Evolutionary conservation across 2,113 vertebrate species (phyloP).

Genomic region (Eulemur macaco): DNA sequence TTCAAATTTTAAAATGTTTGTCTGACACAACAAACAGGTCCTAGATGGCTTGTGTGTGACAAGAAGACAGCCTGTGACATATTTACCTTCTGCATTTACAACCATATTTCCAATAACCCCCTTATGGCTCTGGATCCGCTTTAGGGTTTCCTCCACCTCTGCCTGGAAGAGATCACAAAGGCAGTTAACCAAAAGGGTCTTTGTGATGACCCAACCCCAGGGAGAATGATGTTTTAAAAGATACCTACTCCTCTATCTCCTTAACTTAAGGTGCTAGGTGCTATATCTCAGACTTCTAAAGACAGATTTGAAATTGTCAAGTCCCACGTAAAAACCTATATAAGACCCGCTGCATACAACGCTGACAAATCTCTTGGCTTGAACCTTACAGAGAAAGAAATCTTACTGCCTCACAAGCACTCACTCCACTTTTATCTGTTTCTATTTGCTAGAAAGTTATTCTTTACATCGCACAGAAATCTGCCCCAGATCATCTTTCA

Average conservation of each 20-base stretch:
- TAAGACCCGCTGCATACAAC: background rate
- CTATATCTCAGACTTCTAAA: background rate
- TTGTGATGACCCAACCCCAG: background rate
- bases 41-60: background rate
- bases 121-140: slow-evolving; percentile 89
- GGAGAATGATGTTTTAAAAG: background rate
- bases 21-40: background rate
- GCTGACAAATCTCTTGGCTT: background rate
- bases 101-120: slow-evolving; percentile 88
- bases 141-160: slow-evolving; percentile 90
- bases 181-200: background rate
- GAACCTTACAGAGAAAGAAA: background rate
- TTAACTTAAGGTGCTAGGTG: background rate
- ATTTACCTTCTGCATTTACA: slow-evolving; percentile 88
- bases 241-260: background rate
- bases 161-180: slow-evolving; percentile 80
- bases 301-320: background rate
- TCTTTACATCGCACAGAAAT: background rate
- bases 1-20: background rate
- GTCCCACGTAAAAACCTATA: background rate
- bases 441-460: background rate
- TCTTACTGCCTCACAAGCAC: background rate
- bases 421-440: background rate
- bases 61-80: background rate
- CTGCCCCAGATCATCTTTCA: background rate